Conservation (phyloP, 1,140 invertebrate genomes). For the Coenobita brevimanus region DNA sequence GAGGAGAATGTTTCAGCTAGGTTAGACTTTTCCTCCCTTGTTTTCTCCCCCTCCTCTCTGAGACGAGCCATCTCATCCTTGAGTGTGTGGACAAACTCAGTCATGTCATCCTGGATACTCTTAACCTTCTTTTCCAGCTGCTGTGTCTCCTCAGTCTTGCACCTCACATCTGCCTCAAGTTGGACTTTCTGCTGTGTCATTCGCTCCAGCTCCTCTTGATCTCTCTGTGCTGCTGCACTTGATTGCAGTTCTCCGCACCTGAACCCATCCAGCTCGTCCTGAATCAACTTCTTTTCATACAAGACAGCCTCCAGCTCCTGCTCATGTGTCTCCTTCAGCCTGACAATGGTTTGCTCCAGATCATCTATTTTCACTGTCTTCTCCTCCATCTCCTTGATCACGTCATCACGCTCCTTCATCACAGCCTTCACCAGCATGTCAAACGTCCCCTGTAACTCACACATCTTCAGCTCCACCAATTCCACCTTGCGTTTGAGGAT, state of each 20-base stretch:
- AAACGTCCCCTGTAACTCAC: constrained; percentile 70
- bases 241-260: constrained; percentile 49
- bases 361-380: constrained; percentile 58
- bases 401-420: constrained; percentile 71
- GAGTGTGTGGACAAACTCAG: constrained; percentile 58
- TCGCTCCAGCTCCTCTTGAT: constrained; percentile 21
- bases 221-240: neutral
- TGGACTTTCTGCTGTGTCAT: constrained; percentile 10
- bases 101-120: constrained; percentile 55
- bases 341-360: constrained; percentile 41
- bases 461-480: constrained; percentile 73
- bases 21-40: constrained; percentile 67
- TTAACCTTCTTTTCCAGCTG: constrained; percentile 48
- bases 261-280: constrained; percentile 34
- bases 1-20: constrained; percentile 55
- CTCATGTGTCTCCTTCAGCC: constrained; percentile 60
- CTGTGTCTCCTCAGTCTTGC: constrained; percentile 66
- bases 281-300: constrained; percentile 34
- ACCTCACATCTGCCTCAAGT: constrained; percentile 69
- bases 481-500: constrained; percentile 74
- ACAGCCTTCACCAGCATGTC: constrained; percentile 71
- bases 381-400: constrained; percentile 67
- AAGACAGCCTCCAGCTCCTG: constrained; percentile 52
- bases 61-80: constrained; percentile 68
- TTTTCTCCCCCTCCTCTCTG: constrained; percentile 58